A percentile compares a stretch with the other conserved stretches of the same genome.
phyloP scores from a whole-genome alignment of 2,888 invertebrate genomes.

The Plebejus anna region DNA sequence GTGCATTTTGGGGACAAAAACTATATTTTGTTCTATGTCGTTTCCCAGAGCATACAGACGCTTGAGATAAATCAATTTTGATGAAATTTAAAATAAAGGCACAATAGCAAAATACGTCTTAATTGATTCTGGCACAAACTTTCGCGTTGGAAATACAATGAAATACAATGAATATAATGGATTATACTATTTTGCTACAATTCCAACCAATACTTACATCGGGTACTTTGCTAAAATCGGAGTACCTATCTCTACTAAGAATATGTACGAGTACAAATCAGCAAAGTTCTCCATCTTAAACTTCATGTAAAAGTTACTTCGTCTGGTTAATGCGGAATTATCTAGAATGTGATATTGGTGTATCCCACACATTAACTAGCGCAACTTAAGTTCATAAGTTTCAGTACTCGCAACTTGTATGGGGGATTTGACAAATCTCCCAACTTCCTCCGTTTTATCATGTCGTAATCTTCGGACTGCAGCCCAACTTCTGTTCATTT shows the following conservation, averaged over 20 bases:
- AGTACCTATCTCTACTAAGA: background rate
- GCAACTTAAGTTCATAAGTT: background rate
- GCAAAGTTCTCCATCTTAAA: background rate
- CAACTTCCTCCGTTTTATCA: constrained; percentile 48
- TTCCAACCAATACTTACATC: no score
- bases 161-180: no score
- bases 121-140: background rate
- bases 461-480: constrained; percentile 51
- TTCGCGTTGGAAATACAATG: no score
- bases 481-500: constrained; percentile 37
- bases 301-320: background rate
- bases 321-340: constrained; percentile 12
- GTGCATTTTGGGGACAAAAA: background rate
- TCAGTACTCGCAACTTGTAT: constrained; percentile 37
- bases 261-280: background rate
- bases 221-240: no score
- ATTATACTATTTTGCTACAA: no score
- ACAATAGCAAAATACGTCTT: background rate
- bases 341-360: constrained; percentile 7
- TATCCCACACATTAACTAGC: constrained; percentile 16
- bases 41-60: background rate
- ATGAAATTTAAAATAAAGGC: background rate
- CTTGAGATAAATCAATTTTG: background rate
- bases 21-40: no score
- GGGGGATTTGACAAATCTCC: constrained; percentile 50